These are phyloP conservation scores for Vidua chalybeata DNA, from an alignment of 2,113 vertebrate genomes.

Conservation along the genomic window DNA sequence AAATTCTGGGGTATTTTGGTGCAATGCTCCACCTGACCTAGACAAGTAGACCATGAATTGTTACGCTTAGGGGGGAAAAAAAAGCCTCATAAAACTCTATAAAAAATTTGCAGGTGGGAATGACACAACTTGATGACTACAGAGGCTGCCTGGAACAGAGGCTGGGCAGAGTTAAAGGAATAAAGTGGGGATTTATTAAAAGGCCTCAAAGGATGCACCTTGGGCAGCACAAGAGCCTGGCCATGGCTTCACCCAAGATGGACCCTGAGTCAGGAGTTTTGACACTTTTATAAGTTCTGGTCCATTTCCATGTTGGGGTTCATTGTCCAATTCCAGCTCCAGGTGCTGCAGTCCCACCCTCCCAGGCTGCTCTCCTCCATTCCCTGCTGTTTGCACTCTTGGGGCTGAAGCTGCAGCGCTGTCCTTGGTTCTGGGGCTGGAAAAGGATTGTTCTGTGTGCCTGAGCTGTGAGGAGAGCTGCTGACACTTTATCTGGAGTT, in stretches of 20 bases:
- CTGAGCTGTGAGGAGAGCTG: neutral
- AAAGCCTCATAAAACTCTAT: neutral
- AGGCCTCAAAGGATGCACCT: rapidly evolving
- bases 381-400: neutral
- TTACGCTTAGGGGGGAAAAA: neutral
- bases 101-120: neutral
- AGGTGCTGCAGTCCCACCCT: neutral
- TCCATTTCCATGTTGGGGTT: neutral
- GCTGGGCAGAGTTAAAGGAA: neutral
- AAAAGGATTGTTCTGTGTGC: neutral
- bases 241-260: neutral
- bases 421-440: neutral
- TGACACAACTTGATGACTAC: rapidly evolving
- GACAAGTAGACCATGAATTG: neutral
- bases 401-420: neutral
- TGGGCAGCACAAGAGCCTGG: neutral
- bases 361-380: neutral
- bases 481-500: neutral
- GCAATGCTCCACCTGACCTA: rapidly evolving
- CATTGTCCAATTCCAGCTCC: neutral
- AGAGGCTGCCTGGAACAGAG: neutral
- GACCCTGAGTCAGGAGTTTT: neutral
- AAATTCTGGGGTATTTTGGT: neutral
- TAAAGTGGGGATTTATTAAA: neutral
- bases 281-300: neutral